Evolutionary conservation across 2,797 vertebrate species (phyloP).

Genomic region (Poliocrania exsul): DNA sequence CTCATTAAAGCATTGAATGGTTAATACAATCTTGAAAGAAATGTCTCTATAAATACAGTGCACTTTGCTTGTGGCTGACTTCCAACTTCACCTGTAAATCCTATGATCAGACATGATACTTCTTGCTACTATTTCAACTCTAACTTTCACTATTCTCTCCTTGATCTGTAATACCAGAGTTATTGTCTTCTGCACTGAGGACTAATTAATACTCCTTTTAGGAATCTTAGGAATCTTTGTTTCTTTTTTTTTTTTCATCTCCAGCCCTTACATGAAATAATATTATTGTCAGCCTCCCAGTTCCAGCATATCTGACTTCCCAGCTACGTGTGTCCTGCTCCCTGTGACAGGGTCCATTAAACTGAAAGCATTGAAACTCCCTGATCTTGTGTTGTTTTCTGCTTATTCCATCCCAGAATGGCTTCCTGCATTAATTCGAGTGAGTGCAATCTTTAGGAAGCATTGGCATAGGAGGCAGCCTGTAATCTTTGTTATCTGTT

Average conservation of each 20-base stretch:
- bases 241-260: not conserved
- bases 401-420: not conserved
- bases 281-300: not conserved
- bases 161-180: not conserved
- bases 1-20: not conserved
- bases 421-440: not conserved
- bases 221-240: not conserved
- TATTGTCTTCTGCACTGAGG: not conserved
- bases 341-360: not conserved
- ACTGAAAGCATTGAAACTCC: not conserved
- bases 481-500: not conserved
- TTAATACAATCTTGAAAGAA: not conserved
- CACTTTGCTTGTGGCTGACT: not conserved
- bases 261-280: not conserved
- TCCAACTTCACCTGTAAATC: not conserved
- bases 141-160: not conserved
- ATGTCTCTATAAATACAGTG: not conserved
- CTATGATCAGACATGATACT: not conserved
- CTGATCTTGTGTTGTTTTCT: not conserved
- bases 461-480: not conserved
- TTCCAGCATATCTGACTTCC: not conserved
- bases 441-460: not conserved
- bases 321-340: not conserved
- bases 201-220: not conserved
- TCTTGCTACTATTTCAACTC: not conserved